Base-by-base conservation (phyloP, 2,113 vertebrate genomes). In the Psophia crepitans region DNA sequence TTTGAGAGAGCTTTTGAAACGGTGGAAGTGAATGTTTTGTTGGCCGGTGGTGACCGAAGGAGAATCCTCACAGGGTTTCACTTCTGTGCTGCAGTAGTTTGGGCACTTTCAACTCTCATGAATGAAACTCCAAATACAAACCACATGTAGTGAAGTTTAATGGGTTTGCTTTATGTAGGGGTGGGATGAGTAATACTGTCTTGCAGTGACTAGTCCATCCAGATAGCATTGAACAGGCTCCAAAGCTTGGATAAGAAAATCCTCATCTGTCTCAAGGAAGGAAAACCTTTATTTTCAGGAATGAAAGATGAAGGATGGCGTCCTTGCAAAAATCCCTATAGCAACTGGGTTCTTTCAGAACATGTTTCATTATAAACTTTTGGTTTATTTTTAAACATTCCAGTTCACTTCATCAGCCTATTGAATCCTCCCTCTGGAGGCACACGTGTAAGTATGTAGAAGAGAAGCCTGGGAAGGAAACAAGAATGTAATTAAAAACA, bases 401-500 rank as follows among this genome's bases (percentile, higher is more conserved):
- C 87, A 93, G 63, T 85, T 93, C 80, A 95, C 71, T 82, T 85
- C 90, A 74, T 77, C 44, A 65, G 44, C 37, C 86, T 96, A 87
- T 91, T 96, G 93, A 95, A 93, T 89, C 65, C 78, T 95, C 65
- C 77, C 81, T 96, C 96, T 4, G 10, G 87, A 91, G 89, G 70
- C 84, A 82, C 93, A 95, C 1, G 4, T 95, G 91, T 78, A 84
- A 96, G 89, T 90, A 92, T 53, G 69, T 84, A 79, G 87, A 94
- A 85, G n/a, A 96, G 78, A 96, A 94, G 96, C 96, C 96, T 96
- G 91, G 96, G 96, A 97, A 96, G 87, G 78, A 96, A 96, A 94
- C 84, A 96, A 94, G 89, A 94, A 94, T 87, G 91, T 96, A 97
- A 97, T 97, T 97, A 96, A 96, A 97, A 97, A 96, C 96, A 97